A percentile compares a stretch with the other conserved stretches of the same genome.
phyloP scores from a whole-genome alignment of 2,888 invertebrate genomes.

The Ectemnius lituratus region DNA sequence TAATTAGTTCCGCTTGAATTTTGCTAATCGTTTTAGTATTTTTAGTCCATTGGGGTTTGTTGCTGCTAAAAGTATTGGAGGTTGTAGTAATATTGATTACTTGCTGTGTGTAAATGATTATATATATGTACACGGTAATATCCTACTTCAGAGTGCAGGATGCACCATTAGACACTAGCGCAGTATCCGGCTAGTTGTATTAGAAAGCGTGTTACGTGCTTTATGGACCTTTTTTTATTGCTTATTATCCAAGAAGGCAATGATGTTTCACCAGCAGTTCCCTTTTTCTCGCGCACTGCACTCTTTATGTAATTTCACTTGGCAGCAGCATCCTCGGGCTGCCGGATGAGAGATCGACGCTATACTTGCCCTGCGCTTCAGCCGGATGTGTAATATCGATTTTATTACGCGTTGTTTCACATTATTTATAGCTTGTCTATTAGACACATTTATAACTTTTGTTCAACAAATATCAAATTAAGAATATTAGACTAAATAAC shows the following conservation, averaged over 20 bases:
- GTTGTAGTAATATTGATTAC: too few relatives aligned
- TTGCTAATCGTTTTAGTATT: too few relatives aligned
- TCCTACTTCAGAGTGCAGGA: slow-evolving; percentile 29
- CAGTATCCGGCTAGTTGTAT: slow-evolving; percentile 45
- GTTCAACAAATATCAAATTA: too few relatives aligned
- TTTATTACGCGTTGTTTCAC: neutral
- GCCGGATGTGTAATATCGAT: neutral
- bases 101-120: too few relatives aligned
- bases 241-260: slow-evolving; percentile 50
- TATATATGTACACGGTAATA: neutral
- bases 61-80: too few relatives aligned
- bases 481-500: too few relatives aligned
- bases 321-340: neutral
- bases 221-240: slow-evolving; percentile 53
- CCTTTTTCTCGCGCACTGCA: slow-evolving; percentile 24
- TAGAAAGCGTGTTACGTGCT: slow-evolving; percentile 69
- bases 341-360: neutral
- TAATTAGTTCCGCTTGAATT: too few relatives aligned
- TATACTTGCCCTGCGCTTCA: too few relatives aligned
- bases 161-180: slow-evolving; percentile 32
- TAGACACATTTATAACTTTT: too few relatives aligned
- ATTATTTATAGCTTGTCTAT: neutral
- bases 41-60: too few relatives aligned
- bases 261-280: slow-evolving; percentile 56
- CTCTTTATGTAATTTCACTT: slow-evolving; percentile 37